These are phyloP conservation scores for Neodon shergylaensis DNA, from an alignment of 2,113 vertebrate species.

Conservation along the genomic window DNA sequence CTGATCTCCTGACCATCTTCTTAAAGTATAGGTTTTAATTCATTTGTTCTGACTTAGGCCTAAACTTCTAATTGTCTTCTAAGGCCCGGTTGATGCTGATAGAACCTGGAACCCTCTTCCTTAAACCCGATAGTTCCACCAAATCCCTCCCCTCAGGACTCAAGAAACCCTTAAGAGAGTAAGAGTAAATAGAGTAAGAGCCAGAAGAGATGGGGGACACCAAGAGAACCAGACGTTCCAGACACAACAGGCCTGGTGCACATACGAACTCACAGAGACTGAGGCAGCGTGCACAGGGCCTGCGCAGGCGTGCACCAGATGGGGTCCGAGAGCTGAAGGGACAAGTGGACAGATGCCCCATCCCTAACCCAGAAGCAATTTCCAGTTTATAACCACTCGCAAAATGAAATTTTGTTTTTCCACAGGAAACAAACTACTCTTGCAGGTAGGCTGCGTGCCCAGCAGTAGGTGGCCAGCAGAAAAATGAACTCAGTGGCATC, in stretches of 20 bases:
- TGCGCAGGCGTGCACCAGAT: neutral
- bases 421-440: neutral
- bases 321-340: neutral
- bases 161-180: neutral
- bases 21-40: neutral
- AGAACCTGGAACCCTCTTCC: neutral
- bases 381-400: neutral
- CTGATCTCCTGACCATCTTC: neutral
- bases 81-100: neutral
- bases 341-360: neutral
- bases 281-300: too few relatives aligned
- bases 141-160: neutral
- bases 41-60: neutral
- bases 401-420: neutral
- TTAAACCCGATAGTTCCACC: neutral
- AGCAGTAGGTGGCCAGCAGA: neutral
- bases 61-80: neutral
- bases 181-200: neutral
- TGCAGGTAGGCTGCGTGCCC: accelerated
- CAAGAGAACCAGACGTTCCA: neutral
- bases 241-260: neutral
- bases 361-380: neutral
- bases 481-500: neutral
- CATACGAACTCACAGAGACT: neutral
- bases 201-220: neutral